Evolutionary conservation across 1,140 invertebrate species (phyloP).

Genomic region (Ylistrum balloti): DNA sequence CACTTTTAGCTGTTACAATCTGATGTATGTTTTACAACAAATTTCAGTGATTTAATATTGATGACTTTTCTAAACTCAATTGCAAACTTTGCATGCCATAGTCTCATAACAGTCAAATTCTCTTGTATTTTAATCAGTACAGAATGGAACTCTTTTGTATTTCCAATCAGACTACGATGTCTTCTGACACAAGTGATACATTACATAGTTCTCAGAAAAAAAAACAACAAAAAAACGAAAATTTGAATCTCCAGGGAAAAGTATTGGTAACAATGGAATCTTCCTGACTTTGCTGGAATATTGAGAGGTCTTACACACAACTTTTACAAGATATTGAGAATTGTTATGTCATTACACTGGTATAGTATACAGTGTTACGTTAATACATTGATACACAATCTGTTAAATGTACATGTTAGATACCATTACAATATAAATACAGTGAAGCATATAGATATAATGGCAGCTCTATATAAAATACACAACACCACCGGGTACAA

Average conservation of each 20-base stretch:
- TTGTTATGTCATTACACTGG: neutral
- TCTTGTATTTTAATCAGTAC: neutral
- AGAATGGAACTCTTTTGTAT: neutral
- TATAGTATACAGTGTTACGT: no score
- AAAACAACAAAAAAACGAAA: neutral
- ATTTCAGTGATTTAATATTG: slow-evolving; percentile 36
- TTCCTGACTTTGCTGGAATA: neutral
- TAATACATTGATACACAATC: no score
- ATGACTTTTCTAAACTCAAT: slow-evolving; percentile 18
- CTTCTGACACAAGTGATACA: neutral
- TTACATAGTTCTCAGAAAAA: neutral
- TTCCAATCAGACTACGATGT: neutral
- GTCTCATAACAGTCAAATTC: slow-evolving; percentile 3
- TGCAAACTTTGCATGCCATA: neutral
- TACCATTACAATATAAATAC: neutral
- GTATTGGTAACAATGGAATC: neutral
- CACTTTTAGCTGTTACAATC: neutral
- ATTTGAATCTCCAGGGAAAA: neutral
- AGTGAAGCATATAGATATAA: neutral
- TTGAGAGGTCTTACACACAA: neutral
- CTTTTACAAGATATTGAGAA: no score
- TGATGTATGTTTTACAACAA: neutral
- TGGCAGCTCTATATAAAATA: slow-evolving; percentile 15
- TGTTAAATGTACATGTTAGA: neutral
- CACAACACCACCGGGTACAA: neutral